Conservation (phyloP, 1,140 invertebrate species). For the Scaptomyza pallida region DNA sequence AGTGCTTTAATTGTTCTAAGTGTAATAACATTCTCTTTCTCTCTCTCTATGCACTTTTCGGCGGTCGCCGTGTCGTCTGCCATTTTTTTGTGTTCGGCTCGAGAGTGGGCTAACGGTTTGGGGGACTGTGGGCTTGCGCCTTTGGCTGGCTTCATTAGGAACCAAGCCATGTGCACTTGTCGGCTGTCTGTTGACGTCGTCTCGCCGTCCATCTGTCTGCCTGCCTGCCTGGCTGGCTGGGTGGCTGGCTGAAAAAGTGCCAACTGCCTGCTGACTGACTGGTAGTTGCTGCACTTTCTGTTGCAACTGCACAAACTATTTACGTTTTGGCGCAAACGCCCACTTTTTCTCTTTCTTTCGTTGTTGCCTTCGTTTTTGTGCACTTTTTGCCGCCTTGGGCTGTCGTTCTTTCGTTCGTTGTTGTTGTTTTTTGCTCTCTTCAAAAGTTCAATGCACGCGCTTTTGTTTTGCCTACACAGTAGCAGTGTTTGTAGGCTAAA, state of each 20-base stretch:
- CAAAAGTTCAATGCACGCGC: conserved; percentile 71
- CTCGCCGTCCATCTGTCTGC: conserved; percentile 9
- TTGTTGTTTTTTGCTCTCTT: conserved; percentile 17
- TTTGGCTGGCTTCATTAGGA: conserved; percentile 76
- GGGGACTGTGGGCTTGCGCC: conserved; percentile 19
- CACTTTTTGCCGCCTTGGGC: conserved; percentile 20
- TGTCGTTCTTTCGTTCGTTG: conserved; percentile 3
- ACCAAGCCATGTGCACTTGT: conserved; percentile 61
- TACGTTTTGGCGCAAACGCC: conserved; percentile 65
- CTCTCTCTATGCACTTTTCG: conserved; percentile 29
- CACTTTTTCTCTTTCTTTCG: conserved; percentile 37
- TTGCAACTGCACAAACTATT: conserved; percentile 65
- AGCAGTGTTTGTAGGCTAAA: conserved; percentile 62
- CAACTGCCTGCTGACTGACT: conserved; percentile 48
- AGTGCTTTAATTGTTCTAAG: background rate
- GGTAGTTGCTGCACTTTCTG: conserved; percentile 46
- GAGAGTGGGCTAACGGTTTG: conserved; percentile 6
- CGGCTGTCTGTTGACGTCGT: conserved; percentile 51
- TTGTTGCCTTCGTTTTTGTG: background rate
- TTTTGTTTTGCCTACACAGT: conserved; percentile 58
- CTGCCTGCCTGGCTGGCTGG: conserved; percentile 10
- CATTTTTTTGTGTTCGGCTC: background rate
- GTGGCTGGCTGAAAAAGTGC: conserved; percentile 56
- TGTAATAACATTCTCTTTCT: background rate
- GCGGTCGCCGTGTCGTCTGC: conserved; percentile 59